Base-by-base conservation (phyloP, 1,140 invertebrate species). In the Drosophila seguyi region DNA sequence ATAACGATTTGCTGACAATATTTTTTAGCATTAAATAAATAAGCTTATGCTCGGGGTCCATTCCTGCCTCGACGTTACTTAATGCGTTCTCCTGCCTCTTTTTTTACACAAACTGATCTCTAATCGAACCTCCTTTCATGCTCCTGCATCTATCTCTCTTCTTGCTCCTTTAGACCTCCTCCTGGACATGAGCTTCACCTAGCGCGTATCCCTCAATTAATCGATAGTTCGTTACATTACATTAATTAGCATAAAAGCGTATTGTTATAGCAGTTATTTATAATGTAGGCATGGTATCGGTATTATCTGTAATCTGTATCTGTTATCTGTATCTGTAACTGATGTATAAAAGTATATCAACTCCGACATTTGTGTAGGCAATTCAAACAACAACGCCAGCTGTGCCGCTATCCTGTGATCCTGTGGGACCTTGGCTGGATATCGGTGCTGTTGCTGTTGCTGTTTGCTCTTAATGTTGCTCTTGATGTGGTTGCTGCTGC, bases 211-310 rank as follows among this genome's bases (percentile, higher is more conserved):
- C 34, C 52, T 38, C 20, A n/a, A 27, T n/a, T 47, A 47, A 36
- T 59, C 56, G 39, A 45, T 73, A 50, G 65, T 66, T 61, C 55
- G 48, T 61, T 74, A 82, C 61, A 63, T 62, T 79, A 82, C 62
- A 67, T 62, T 74, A 67, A 52, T 76, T 75, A 75, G 73, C 73
- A 75, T 66, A 75, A 45, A 66, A 75, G 73, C 72, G 73, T 75
- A 66, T 75, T 56, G 60, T 65, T 58, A 77, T 77, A 59, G 63
- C 61, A 75, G 48, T 63, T 55, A 45, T 75, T 55, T 57, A 48
- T 72, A 72, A 68, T 69, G 68, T 47, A 47, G 67, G 52, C 50
- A 52, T 53, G 29, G 42, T 50, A 72, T 72, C 55, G 38, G 45
- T 80, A 47, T n/a, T n/a, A n/a, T n/a, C n/a, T n/a, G n/a, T n/a